Conservation (phyloP, 2,888 invertebrate genomes). For the Drosophila eohydei region DNA sequence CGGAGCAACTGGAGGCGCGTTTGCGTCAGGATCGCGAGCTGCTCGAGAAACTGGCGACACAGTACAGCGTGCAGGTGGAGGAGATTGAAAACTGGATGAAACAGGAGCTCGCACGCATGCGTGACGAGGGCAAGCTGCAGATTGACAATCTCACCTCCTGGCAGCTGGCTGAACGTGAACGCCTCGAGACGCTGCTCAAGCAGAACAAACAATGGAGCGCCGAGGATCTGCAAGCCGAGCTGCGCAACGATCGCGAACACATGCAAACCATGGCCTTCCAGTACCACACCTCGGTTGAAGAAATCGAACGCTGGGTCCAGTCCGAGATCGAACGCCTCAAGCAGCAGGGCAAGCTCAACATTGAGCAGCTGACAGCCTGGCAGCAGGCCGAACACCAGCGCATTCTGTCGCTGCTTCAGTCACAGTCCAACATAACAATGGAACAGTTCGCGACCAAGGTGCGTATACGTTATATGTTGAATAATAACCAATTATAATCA, state of each 20-base stretch:
- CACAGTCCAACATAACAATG: conserved; percentile 79
- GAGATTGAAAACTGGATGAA: conserved; percentile 83
- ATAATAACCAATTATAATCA: too few relatives aligned
- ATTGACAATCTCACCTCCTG: conserved; percentile 81
- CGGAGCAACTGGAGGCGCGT: conserved; percentile 82
- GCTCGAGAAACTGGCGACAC: conserved; percentile 76
- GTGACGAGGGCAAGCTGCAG: conserved; percentile 82
- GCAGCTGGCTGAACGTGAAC: conserved; percentile 82
- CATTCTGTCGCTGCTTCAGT: conserved; percentile 75
- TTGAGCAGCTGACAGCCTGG: conserved; percentile 82
- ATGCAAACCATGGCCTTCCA: conserved; percentile 83
- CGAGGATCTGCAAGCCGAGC: conserved; percentile 78
- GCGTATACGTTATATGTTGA: not conserved
- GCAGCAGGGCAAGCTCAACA: conserved; percentile 79
- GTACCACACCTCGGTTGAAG: conserved; percentile 83
- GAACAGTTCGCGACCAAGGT: conserved; percentile 81
- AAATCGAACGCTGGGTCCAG: conserved; percentile 84
- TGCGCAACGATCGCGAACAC: conserved; percentile 81
- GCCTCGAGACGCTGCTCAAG: conserved; percentile 71
- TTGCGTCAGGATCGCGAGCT: conserved; percentile 81
- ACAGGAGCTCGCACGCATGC: conserved; percentile 81
- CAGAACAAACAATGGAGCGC: conserved; percentile 81
- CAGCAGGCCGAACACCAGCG: conserved; percentile 80
- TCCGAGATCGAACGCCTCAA: conserved; percentile 78
- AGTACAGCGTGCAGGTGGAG: conserved; percentile 83